A percentile compares a stretch with the other conserved stretches of the same genome.
phyloP scores from a whole-genome alignment of 23 tunicate genomes.

The Pegea sp. region DNA sequence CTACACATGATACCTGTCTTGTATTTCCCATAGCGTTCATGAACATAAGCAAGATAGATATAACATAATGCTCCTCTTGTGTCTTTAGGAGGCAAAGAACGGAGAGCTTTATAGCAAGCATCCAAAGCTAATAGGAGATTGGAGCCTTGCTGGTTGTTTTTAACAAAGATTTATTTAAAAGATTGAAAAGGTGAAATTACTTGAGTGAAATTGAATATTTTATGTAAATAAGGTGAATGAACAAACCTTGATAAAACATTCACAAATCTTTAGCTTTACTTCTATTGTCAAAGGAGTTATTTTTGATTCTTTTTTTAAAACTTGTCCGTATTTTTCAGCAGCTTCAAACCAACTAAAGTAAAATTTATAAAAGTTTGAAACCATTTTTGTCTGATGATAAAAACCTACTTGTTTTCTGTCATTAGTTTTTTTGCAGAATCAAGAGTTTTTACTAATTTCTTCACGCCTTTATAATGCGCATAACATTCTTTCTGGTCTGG shows the following conservation, averaged over 20 bases:
- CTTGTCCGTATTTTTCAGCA: conserved; percentile 36
- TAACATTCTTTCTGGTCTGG: conserved; percentile 87
- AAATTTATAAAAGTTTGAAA: not conserved
- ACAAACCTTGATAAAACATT: conserved; percentile 67
- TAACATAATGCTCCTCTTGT: conserved; percentile 9
- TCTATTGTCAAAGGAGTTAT: conserved; percentile 25
- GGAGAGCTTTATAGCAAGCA: conserved; percentile 16
- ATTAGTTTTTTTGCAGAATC: conserved; percentile 44
- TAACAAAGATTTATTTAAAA: too few relatives aligned
- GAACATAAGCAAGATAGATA: conserved; percentile 28
- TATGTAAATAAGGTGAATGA: not conserved
- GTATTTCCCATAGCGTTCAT: conserved; percentile 28
- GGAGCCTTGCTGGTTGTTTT: not conserved
- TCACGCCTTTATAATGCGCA: conserved; percentile 80
- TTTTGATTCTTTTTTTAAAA: conserved; percentile 34
- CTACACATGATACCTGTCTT: conserved; percentile 19
- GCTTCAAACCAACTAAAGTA: conserved; percentile 52
- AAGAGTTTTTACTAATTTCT: conserved; percentile 67
- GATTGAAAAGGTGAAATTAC: not conserved
- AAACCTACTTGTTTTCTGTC: conserved; percentile 40
- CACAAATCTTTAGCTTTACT: conserved; percentile 68
- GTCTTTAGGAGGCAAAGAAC: conserved; percentile 13
- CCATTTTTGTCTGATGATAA: not conserved
- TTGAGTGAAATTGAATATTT: not conserved
- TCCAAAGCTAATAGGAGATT: conserved; percentile 23